Conservation (phyloP, 1,140 invertebrate genomes). For the Papilio polytes region DNA sequence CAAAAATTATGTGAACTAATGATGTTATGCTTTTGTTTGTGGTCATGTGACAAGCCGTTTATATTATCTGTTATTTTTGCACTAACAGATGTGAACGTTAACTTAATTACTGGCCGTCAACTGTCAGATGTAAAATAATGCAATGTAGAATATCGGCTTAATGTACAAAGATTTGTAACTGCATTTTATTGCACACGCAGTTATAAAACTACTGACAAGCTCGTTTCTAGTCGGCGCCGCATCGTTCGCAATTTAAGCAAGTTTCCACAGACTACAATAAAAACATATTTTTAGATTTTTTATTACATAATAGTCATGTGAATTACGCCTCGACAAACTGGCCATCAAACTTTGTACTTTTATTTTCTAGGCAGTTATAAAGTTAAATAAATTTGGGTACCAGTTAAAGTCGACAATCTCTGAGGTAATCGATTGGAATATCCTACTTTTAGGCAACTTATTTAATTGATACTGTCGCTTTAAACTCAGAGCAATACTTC, state of each 20-base stretch:
- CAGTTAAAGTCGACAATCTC: not conserved
- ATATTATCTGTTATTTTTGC: conserved; percentile 19
- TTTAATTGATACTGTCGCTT: no score
- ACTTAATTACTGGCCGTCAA: no score
- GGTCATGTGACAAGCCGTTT: conserved; percentile 5
- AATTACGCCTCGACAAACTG: conserved; percentile 1
- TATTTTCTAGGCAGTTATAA: not conserved
- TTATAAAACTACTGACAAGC: conserved; percentile 16
- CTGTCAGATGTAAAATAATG: no score
- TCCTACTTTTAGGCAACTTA: no score
- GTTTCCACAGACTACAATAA: conserved; percentile 20
- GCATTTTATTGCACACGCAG: conserved; percentile 10
- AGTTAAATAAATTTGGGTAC: not conserved
- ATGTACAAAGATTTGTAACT: not conserved
- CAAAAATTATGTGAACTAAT: conserved; percentile 24
- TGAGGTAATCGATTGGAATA: conserved; percentile 2
- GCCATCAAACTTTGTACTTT: conserved; percentile 1
- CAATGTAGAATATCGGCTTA: not conserved
- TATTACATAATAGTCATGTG: conserved; percentile 22
- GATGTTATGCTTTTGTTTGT: conserved; percentile 10
- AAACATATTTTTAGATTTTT: conserved; percentile 36
- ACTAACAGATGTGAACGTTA: no score
- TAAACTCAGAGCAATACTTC: no score
- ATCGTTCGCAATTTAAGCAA: not conserved
- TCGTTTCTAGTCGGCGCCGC: not conserved